Evolutionary conservation across 2,888 invertebrate genomes (phyloP).

Genomic region (Nomada ferruginata): DNA sequence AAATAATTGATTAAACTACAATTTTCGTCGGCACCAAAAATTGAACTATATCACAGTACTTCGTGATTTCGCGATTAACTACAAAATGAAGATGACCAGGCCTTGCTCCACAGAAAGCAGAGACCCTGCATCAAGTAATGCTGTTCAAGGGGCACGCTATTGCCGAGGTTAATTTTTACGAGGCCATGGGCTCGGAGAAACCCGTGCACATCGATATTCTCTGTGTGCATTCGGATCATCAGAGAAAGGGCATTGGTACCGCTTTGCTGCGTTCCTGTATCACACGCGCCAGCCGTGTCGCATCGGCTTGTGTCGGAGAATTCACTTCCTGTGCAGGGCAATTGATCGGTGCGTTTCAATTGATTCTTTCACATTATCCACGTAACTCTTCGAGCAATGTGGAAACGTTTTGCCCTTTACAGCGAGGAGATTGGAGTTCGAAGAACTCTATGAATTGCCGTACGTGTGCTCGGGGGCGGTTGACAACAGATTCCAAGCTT

Average conservation of each 20-base stretch:
- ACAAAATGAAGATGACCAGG: not conserved
- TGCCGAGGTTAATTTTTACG: constrained; percentile 14
- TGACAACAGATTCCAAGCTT: constrained; percentile 19
- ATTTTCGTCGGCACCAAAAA: not conserved
- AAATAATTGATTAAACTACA: not conserved
- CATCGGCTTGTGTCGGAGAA: constrained; percentile 61
- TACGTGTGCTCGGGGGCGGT: constrained; percentile 38
- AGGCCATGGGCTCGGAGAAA: constrained; percentile 36
- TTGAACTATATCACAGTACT: not conserved
- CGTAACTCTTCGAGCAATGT: not conserved
- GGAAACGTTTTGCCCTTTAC: not conserved
- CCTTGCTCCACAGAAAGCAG: constrained; percentile 24
- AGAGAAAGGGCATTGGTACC: constrained; percentile 67
- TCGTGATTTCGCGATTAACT: not conserved
- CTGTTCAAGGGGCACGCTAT: constrained; percentile 43
- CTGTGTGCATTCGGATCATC: constrained; percentile 61
- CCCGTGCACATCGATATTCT: constrained; percentile 61
- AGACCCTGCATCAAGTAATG: constrained; percentile 41
- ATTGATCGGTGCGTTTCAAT: constrained; percentile 63
- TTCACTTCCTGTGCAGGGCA: constrained; percentile 65
- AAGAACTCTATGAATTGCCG: constrained; percentile 53
- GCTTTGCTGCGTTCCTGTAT: constrained; percentile 69
- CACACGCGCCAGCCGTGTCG: constrained; percentile 33
- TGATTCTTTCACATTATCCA: not conserved
- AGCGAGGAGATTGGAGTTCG: constrained; percentile 61